These are phyloP conservation scores for Macrocentrus cingulum DNA, from an alignment of 1,140 invertebrate species.

Conservation along the genomic window DNA sequence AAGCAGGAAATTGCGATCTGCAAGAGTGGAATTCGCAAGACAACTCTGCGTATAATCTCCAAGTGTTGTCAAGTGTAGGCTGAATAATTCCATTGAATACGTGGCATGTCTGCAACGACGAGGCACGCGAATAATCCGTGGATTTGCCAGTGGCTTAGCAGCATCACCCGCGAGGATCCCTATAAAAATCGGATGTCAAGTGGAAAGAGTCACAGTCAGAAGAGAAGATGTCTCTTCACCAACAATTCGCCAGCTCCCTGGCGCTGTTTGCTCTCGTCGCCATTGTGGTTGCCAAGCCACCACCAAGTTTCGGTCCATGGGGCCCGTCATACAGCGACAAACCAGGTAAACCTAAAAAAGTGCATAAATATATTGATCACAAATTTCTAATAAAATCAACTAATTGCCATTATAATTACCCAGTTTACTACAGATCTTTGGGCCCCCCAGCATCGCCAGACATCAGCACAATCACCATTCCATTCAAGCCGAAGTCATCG, in stretches of 20 bases:
- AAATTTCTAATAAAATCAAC: slow-evolving; percentile 12
- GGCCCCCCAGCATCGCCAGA: slow-evolving; percentile 31
- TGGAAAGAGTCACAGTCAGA: slow-evolving; percentile 3
- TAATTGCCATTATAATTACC: neutral
- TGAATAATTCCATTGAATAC: slow-evolving; percentile 49
- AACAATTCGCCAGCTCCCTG: slow-evolving; percentile 23
- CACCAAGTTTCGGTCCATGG: slow-evolving; percentile 29
- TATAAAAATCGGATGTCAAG: slow-evolving; percentile 25
- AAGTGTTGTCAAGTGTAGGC: slow-evolving; percentile 34
- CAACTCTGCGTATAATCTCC: slow-evolving; percentile 36
- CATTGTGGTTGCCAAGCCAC: slow-evolving; percentile 28
- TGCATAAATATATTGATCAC: neutral
- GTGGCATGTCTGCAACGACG: slow-evolving; percentile 7
- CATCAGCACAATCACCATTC: slow-evolving; percentile 42
- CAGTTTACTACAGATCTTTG: slow-evolving; percentile 42
- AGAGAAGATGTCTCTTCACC: slow-evolving; percentile 36
- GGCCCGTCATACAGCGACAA: slow-evolving; percentile 25
- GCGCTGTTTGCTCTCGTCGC: slow-evolving; percentile 27
- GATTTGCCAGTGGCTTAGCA: slow-evolving; percentile 38
- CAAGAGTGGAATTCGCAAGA: neutral
- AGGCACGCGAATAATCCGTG: slow-evolving; percentile 30
- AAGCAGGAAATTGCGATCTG: slow-evolving; percentile 14
- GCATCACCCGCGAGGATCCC: slow-evolving; percentile 8
- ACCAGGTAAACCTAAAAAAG: slow-evolving; percentile 37
- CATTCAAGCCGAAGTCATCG: slow-evolving; percentile 41